phyloP scores from a whole-genome alignment of 1,140 invertebrate species.

The Cydia pomonella region DNA sequence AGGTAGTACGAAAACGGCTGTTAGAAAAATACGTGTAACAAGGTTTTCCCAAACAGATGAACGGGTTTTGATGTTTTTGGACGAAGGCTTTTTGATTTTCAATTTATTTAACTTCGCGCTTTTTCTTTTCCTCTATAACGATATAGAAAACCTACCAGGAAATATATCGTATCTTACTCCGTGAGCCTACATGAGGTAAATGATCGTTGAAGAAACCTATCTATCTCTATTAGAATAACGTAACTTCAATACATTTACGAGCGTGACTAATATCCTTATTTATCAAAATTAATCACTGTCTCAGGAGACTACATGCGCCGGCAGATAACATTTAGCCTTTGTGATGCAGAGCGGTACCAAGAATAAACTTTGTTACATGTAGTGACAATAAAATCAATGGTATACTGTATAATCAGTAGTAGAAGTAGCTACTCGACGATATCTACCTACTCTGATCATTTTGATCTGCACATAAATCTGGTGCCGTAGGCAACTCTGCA shows the following conservation, averaged over 20 bases:
- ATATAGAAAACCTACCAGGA: slow-evolving; percentile 3
- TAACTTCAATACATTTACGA: slow-evolving; percentile 18
- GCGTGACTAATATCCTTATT: slow-evolving; percentile 30
- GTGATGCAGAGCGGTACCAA: slow-evolving; percentile 30
- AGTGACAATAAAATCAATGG: background rate
- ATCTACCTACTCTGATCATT: background rate
- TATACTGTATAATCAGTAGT: background rate
- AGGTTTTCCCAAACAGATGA: background rate
- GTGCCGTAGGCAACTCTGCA: too few species aligned
- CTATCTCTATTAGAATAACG: slow-evolving; percentile 2
- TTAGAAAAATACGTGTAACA: too few species aligned
- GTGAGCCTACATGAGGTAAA: background rate
- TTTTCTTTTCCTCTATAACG: background rate
- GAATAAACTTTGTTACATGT: slow-evolving; percentile 22
- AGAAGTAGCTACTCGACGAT: background rate
- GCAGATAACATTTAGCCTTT: slow-evolving; percentile 27
- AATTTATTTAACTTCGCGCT: background rate
- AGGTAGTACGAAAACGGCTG: too few species aligned
- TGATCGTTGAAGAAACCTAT: background rate
- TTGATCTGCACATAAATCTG: too few species aligned
- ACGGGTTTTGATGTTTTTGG: too few species aligned
- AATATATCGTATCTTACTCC: background rate
- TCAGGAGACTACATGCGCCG: slow-evolving; percentile 27
- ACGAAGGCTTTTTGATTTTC: background rate
- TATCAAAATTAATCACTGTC: slow-evolving; percentile 32